Conservation (phyloP, 1,140 invertebrate species). For the Drosophila elegans region DNA sequence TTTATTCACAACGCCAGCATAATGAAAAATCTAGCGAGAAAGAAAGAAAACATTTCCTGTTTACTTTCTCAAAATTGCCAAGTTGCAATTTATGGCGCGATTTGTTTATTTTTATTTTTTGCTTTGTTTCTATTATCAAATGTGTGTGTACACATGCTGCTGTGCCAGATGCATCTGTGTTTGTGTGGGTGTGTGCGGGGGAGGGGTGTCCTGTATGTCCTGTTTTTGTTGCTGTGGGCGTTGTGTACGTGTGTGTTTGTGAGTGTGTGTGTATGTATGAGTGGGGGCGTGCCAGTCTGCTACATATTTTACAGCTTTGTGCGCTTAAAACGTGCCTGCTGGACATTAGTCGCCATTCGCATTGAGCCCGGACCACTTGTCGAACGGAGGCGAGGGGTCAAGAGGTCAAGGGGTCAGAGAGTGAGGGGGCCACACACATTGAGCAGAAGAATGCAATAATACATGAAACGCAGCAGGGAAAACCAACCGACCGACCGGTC, state of each 20-base stretch:
- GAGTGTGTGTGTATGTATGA: neutral
- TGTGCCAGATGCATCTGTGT: constrained; percentile 28
- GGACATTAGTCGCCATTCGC: constrained; percentile 72
- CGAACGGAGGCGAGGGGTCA: constrained; percentile 5
- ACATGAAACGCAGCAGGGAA: constrained; percentile 54
- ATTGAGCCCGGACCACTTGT: constrained; percentile 38
- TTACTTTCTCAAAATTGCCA: constrained; percentile 74
- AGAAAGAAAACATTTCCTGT: constrained; percentile 75
- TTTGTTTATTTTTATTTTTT: constrained; percentile 61
- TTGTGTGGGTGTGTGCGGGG: constrained; percentile 1
- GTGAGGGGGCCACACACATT: constrained; percentile 53
- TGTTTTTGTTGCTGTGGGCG: constrained; percentile 29
- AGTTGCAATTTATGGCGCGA: constrained; percentile 76
- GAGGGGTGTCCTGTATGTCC: neutral
- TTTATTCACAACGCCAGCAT: constrained; percentile 23
- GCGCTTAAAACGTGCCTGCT: constrained; percentile 68
- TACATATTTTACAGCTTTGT: constrained; percentile 74
- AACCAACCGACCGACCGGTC: constrained; percentile 7
- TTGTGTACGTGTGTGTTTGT: constrained; percentile 5
- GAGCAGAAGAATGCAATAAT: constrained; percentile 75
- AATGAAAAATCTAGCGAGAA: constrained; percentile 42
- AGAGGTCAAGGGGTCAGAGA: constrained; percentile 7
- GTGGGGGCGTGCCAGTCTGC: constrained; percentile 30
- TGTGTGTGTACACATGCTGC: constrained; percentile 22
- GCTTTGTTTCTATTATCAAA: constrained; percentile 40